These are phyloP conservation scores for Monodelphis domestica DNA, from an alignment of 2,797 vertebrate species.

Conservation along the genomic window DNA sequence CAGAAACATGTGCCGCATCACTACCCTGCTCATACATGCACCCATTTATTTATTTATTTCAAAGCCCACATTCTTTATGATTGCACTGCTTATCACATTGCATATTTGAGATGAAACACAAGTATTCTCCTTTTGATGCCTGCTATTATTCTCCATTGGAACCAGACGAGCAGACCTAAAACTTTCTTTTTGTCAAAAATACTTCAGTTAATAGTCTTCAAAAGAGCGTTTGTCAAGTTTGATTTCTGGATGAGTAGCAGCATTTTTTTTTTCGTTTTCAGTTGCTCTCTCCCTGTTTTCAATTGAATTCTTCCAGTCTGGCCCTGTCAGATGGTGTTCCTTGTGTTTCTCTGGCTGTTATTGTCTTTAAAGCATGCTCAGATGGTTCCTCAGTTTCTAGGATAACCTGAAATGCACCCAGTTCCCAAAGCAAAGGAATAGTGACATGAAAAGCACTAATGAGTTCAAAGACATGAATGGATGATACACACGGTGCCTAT, in stretches of 20 bases:
- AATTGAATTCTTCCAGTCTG: conserved; percentile 30
- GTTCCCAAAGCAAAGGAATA: neutral
- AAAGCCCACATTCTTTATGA: neutral
- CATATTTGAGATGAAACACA: neutral
- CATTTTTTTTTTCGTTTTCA: conserved; percentile 31
- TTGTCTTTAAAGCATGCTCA: conserved; percentile 9
- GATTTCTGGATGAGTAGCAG: conserved; percentile 19
- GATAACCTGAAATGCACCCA: conserved; percentile 5
- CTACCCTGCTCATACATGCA: too few species aligned
- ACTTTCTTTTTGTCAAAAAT: conserved; percentile 51
- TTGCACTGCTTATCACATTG: neutral
- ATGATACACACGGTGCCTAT: neutral
- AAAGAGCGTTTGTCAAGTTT: conserved; percentile 31
- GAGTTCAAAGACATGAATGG: neutral
- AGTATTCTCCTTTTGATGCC: conserved; percentile 4
- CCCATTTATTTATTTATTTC: too few species aligned
- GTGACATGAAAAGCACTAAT: conserved; percentile 14
- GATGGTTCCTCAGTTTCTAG: conserved; percentile 48
- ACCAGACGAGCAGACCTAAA: conserved; percentile 9
- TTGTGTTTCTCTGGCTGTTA: conserved; percentile 12
- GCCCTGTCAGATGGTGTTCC: neutral
- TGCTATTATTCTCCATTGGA: conserved; percentile 1
- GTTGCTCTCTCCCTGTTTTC: neutral
- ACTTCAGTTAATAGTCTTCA: conserved; percentile 24
- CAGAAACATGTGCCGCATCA: too few species aligned